phyloP scores from a whole-genome alignment of 37 sponge, comb jelly and placozoan species.

The Dysidea cf. avara region DNA sequence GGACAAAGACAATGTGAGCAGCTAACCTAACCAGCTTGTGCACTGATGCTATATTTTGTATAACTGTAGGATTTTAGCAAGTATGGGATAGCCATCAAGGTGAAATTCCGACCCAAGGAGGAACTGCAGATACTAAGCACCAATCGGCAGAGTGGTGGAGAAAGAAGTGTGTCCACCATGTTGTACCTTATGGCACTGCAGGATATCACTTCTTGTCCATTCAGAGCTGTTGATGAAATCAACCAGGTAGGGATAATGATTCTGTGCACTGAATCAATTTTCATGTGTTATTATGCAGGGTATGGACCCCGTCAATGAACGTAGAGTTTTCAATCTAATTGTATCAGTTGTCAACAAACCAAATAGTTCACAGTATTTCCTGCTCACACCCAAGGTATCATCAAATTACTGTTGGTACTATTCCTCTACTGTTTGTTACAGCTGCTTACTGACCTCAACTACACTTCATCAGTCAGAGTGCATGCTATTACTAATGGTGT shows the following conservation, averaged over 20 bases:
- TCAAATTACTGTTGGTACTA: not conserved
- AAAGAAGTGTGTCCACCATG: constrained; percentile 97
- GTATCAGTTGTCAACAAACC: constrained; percentile 58
- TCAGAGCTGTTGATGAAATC: constrained; percentile 91
- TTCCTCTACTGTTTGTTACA: too few relatives aligned
- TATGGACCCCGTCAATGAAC: constrained; percentile 96
- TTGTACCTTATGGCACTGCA: constrained; percentile 97
- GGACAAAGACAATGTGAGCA: constrained; percentile 25
- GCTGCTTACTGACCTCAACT: constrained; percentile 57
- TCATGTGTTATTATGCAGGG: constrained; percentile 49
- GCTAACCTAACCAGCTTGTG: too few relatives aligned
- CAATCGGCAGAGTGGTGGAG: constrained; percentile 95
- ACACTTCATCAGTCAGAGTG: constrained; percentile 48
- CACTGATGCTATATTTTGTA: not conserved
- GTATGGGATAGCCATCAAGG: constrained; percentile 87
- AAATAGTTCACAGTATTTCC: constrained; percentile 94
- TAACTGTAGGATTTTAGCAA: constrained; percentile 72
- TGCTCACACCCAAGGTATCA: constrained; percentile 89
- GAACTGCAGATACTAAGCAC: constrained; percentile 85
- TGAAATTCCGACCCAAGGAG: constrained; percentile 89
- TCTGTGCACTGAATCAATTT: not conserved
- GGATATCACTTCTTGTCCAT: constrained; percentile 90
- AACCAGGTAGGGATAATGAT: constrained; percentile 61
- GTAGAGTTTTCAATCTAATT: constrained; percentile 91
- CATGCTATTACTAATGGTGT: constrained; percentile 58